Evolutionary conservation across 2,888 invertebrate species (phyloP).

Genomic region (Chironomus tentans): DNA sequence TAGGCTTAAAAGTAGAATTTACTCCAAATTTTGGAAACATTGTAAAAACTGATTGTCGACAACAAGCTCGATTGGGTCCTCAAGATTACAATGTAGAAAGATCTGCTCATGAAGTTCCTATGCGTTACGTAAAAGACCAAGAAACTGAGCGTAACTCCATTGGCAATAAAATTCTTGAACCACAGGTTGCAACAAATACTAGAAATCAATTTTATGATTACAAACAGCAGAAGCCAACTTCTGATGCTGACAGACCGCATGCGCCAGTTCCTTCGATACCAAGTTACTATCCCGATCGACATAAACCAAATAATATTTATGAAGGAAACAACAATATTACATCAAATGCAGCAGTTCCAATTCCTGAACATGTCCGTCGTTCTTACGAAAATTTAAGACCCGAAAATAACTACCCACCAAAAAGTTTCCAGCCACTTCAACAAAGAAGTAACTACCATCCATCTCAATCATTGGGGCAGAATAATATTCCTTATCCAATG

Average conservation of each 20-base stretch:
- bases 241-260: not conserved
- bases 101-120: not conserved
- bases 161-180: not conserved
- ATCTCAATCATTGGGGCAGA: not conserved
- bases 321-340: not conserved
- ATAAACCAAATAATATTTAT: not conserved
- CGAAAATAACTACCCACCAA: not conserved
- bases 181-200: not conserved
- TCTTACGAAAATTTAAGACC: not conserved
- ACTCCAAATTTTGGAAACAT: conserved; percentile 73
- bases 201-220: not conserved
- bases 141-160: not conserved
- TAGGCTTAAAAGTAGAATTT: conserved; percentile 63
- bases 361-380: not conserved
- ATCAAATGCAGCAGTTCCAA: not conserved
- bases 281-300: not conserved
- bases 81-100: not conserved
- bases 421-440: not conserved
- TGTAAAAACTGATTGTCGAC: conserved; percentile 32
- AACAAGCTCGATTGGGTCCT: conserved; percentile 28
- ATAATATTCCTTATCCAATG: not conserved
- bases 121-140: not conserved
- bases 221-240: not conserved
- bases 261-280: not conserved
- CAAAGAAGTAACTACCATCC: conserved; percentile 14